phyloP scores from a whole-genome alignment of 2,113 vertebrate species.

The Pipra filicauda region DNA sequence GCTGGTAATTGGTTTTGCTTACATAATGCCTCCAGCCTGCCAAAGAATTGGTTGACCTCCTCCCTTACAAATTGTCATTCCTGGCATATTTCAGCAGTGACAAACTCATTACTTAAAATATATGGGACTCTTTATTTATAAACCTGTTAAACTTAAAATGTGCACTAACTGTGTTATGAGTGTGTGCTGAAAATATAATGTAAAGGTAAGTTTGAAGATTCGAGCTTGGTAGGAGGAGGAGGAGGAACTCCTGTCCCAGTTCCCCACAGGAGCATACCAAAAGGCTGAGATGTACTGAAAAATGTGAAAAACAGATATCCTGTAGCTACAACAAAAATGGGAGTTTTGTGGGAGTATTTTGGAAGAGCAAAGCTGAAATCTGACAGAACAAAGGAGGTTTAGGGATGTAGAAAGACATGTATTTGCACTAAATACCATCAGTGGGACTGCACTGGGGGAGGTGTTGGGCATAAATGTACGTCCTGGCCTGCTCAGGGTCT shows the following conservation, averaged over 20 bases:
- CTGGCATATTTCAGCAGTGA: not conserved
- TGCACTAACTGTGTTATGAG: not conserved
- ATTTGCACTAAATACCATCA: not conserved
- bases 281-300: not conserved
- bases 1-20: not conserved
- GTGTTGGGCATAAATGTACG: fast-evolving
- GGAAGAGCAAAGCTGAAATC: not conserved
- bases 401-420: fast-evolving
- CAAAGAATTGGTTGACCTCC: not conserved
- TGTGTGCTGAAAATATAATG: not conserved
- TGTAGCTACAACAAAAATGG: not conserved
- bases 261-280: not conserved
- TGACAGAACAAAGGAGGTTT: not conserved
- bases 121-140: not conserved
- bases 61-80: not conserved
- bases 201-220: not conserved
- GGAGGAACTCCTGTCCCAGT: not conserved
- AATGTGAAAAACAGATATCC: not conserved
- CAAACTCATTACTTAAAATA: not conserved
- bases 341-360: not conserved
- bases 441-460: not conserved
- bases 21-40: not conserved
- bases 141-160: not conserved
- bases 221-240: not conserved
- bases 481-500: not conserved